phyloP scores from a whole-genome alignment of 2,113 vertebrate species.

The Pogona vitticeps region DNA sequence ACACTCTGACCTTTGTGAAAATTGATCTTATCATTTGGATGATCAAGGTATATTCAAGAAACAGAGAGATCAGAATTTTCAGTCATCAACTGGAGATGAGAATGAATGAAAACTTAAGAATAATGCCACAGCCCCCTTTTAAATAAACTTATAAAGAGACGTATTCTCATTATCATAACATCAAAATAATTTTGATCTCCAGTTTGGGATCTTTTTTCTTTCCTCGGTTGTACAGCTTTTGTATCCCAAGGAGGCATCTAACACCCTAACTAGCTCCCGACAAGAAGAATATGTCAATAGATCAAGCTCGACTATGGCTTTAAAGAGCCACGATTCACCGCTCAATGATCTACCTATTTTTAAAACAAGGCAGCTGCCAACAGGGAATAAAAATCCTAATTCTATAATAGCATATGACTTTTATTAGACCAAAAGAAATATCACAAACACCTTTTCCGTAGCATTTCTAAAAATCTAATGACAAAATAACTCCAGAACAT shows the following conservation, averaged over 20 bases:
- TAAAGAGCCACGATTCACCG: not conserved
- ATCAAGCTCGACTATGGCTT: not conserved
- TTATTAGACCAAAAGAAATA: not conserved
- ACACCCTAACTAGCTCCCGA: not conserved
- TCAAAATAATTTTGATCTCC: not conserved
- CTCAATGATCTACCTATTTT: too few species aligned
- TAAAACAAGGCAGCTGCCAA: not conserved
- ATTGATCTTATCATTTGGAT: not conserved
- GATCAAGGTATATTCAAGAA: not conserved
- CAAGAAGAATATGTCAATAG: not conserved
- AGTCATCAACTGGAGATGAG: not conserved
- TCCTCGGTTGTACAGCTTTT: not conserved
- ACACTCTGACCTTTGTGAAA: not conserved
- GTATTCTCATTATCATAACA: too few species aligned
- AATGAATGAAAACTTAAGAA: not conserved
- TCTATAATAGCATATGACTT: not conserved
- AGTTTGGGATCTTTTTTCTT: not conserved
- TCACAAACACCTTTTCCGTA: not conserved
- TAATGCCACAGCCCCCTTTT: not conserved
- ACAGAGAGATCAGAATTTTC: not conserved
- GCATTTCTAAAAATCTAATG: not conserved
- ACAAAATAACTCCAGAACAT: not conserved
- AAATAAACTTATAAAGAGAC: not conserved
- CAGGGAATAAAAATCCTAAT: too few species aligned
- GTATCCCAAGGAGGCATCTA: not conserved